Evolutionary conservation across 2,888 invertebrate genomes (phyloP).

Genomic region (Plutella xylostella): DNA sequence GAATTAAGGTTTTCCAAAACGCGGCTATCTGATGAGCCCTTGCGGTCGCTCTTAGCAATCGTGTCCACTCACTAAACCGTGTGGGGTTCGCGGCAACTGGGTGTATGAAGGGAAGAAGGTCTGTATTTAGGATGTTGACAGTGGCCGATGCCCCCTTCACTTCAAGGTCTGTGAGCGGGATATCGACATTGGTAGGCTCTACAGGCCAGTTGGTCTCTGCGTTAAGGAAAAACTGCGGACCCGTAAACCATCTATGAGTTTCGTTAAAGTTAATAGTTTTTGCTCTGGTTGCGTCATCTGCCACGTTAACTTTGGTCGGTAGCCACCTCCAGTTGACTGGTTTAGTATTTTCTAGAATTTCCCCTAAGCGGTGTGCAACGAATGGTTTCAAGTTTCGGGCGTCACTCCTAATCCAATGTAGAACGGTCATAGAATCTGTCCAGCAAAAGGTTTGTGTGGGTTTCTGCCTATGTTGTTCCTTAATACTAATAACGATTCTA

Average conservation of each 20-base stretch:
- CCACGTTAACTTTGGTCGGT: not conserved
- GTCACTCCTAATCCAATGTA: conserved; percentile 13
- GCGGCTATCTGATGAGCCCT: not conserved
- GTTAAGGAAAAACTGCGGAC: not conserved
- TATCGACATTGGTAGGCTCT: not conserved
- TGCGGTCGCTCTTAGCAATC: not conserved
- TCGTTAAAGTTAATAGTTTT: not conserved
- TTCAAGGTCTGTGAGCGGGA: not conserved
- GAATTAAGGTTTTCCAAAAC: not conserved
- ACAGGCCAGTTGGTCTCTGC: not conserved
- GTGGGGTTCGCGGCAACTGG: not conserved
- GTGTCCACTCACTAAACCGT: not conserved
- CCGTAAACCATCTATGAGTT: not conserved
- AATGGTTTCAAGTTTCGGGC: conserved; percentile 10
- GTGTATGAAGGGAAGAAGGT: not conserved
- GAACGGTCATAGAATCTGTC: conserved; percentile 10
- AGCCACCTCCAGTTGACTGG: not conserved
- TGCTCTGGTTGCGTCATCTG: not conserved
- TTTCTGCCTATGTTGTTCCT: conserved; percentile 5
- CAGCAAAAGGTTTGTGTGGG: conserved; percentile 4
- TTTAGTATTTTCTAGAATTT: not conserved
- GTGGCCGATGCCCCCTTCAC: not conserved
- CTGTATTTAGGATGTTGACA: not conserved
- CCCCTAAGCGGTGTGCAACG: not conserved
- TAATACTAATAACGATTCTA: conserved; percentile 3